phyloP scores from a whole-genome alignment of 2,113 vertebrate species.

The Ctenodactylus gundi region DNA sequence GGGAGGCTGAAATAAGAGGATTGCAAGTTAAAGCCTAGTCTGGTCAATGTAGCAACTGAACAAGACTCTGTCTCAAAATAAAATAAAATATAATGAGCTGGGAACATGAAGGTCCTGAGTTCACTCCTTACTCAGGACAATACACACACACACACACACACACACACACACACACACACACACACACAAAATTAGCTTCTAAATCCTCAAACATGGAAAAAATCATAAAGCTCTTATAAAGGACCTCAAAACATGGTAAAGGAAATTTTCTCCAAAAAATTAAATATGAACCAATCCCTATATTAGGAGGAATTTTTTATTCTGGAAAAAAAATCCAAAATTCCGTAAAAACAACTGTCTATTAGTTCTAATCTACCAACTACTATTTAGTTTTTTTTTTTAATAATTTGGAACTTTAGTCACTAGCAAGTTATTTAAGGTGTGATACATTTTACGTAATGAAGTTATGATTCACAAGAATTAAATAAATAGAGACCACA shows the following conservation, averaged over 20 bases:
- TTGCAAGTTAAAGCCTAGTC: not conserved
- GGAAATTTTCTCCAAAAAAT: not conserved
- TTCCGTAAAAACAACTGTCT: not conserved
- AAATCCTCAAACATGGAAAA: not conserved
- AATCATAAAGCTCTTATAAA: not conserved
- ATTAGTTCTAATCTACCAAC: slow-evolving; percentile 33
- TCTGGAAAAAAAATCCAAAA: slow-evolving; percentile 10
- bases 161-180: no score
- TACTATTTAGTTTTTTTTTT: slow-evolving; percentile 46
- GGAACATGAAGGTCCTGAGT: not conserved
- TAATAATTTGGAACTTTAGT: slow-evolving; percentile 58
- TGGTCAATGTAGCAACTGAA: not conserved
- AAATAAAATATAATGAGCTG: not conserved
- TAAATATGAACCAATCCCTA: not conserved
- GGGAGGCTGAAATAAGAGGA: not conserved
- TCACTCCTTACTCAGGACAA: no score
- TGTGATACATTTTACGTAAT: slow-evolving; percentile 74
- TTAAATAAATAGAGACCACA: slow-evolving; percentile 65
- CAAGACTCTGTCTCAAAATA: not conserved
- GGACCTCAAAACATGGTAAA: not conserved
- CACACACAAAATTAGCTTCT: no score
- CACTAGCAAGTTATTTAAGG: slow-evolving; percentile 77
- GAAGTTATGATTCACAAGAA: slow-evolving; percentile 64
- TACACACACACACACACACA: no score
- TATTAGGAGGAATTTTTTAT: not conserved